Evolutionary conservation across 2,113 vertebrate species (phyloP), one percentile per base, ranked within the genome.

Genomic region (Mobula birostris): DNA sequence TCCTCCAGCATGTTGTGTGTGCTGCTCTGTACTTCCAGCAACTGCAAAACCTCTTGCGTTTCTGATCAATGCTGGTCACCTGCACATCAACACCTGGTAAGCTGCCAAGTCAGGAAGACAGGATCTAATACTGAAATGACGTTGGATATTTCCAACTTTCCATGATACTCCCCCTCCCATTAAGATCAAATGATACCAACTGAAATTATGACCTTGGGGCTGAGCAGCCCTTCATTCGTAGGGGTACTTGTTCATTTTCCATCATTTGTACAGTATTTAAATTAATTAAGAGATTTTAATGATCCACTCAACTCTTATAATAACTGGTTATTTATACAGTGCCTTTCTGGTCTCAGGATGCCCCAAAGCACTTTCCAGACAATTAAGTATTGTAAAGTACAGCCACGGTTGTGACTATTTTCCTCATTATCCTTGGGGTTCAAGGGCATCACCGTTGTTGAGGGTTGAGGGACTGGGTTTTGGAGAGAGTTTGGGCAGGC

Each of bases 41-140:
- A 36, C 36, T 36, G 36, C 36, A 36, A 36, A 36, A 48, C 3
- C 48, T 1, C 48, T 48, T 48, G 48, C 1, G 48, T 48, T 48
- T 48, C 48, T 48, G 48, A 48, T 48, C 48, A 48, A 48, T 48
- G 48, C 1, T 63, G 32, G n/a, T 27, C 40, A 72, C 70, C 66
- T 40, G 66, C 19, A 32, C 90, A 92, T 72, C n/a, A 48, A 15
- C 90, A 72, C 32, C 19, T 92, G 66, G 36, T 48, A 32, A 72
- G 36, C 40, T 72, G 90, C 68, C 66, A 72, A 92, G 63, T 70
- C 27, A 48, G 90, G 32, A 92, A 92, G 90, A 92, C 72, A 74
- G 40, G 36, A 72, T 72, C 90, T 72, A 2, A 36, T 72, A 70
- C 32, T 17, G 72, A 19, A 72, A 40, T 7, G 32, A 24, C 36